phyloP scores from a whole-genome alignment of 2,797 vertebrate species.

The Catostomus latipinnis region DNA sequence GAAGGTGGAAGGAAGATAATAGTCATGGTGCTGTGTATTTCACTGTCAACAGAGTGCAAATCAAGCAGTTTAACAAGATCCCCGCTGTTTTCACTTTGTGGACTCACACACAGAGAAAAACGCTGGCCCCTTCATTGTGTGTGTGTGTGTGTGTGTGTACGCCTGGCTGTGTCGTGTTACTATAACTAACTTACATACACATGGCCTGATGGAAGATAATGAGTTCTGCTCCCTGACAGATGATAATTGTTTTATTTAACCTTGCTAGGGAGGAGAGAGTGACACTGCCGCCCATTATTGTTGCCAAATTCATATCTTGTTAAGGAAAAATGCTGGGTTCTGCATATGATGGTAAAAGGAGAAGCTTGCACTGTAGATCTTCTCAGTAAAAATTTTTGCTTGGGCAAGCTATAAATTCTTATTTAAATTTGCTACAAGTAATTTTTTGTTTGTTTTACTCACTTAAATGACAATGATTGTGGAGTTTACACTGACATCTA shows the following conservation, averaged over 20 bases:
- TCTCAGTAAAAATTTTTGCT: too few species aligned
- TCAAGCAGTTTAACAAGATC: constrained; percentile 78
- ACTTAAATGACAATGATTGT: too few species aligned
- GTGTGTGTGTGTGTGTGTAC: constrained; percentile 13
- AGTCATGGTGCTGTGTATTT: constrained; percentile 38
- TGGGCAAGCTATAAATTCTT: too few species aligned
- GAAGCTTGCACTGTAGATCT: too few species aligned
- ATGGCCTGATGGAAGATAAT: constrained; percentile 73
- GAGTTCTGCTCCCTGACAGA: constrained; percentile 68
- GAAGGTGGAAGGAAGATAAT: constrained; percentile 44
- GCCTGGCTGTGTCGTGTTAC: constrained; percentile 64
- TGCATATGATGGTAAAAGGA: too few species aligned
- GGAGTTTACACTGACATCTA: too few species aligned
- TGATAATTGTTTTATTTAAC: constrained; percentile 77
- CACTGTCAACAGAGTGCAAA: constrained; percentile 71
- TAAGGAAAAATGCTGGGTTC: too few species aligned
- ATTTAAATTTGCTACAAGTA: too few species aligned
- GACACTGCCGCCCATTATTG: not conserved
- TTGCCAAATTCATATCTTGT: not conserved
- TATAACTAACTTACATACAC: constrained; percentile 73
- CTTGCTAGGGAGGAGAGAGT: constrained; percentile 55
- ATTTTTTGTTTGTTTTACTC: too few species aligned
- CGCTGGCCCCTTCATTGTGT: not conserved
- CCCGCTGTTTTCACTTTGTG: constrained; percentile 60
- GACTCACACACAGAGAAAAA: not conserved